These are phyloP conservation scores for Notiomystis cincta DNA, from an alignment of 2,113 vertebrate species.

Conservation along the genomic window DNA sequence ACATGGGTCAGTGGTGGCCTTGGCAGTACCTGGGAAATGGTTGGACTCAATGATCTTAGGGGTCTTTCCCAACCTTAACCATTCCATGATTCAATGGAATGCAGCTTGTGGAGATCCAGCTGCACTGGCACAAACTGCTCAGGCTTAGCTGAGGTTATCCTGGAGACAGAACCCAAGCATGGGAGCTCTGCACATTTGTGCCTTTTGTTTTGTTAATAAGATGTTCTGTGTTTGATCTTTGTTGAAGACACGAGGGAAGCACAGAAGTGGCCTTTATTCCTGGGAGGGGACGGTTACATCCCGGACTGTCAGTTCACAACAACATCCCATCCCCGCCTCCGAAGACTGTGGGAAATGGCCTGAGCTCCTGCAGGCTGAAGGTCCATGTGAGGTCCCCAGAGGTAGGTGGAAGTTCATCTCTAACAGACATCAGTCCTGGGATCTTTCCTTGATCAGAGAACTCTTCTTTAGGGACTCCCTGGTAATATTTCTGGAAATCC, in stretches of 20 bases:
- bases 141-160: background rate
- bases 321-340: constrained; percentile 56
- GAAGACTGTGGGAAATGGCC: constrained; percentile 71
- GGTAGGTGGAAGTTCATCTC: constrained; percentile 64
- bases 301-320: constrained; percentile 71
- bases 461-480: background rate
- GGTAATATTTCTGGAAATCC: background rate
- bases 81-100: background rate
- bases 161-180: background rate
- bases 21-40: background rate
- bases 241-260: constrained; percentile 74
- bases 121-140: background rate
- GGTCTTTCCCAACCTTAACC: background rate
- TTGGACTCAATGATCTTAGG: background rate
- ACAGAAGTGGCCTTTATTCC: constrained; percentile 89
- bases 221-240: background rate
- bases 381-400: constrained; percentile 81
- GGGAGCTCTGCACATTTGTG: background rate
- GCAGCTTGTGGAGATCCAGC: background rate
- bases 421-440: background rate
- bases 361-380: constrained; percentile 78
- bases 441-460: background rate
- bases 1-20: background rate
- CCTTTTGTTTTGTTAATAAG: background rate
- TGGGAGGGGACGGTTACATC: constrained; percentile 75